Evolutionary conservation across 1,140 invertebrate genomes (phyloP), one percentile per base, ranked within the genome.

Genomic region (Conus ventricosus): DNA sequence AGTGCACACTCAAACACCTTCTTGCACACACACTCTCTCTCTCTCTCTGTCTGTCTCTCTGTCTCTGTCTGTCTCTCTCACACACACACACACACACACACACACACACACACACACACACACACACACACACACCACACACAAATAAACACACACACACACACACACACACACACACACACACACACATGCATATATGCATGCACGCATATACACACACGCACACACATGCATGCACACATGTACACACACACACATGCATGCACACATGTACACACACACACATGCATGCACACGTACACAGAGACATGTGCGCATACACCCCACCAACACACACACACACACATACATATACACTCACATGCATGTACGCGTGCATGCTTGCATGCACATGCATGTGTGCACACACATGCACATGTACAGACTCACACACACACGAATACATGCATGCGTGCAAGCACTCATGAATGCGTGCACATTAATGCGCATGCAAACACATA

Each of bases 401-500:
- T n/a, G 51, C 27, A 80, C 78, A 39, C 78, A 80, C 78, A 80
- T 8, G 23, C n/a, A 80, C 27, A 39, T 25, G 1, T n/a, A 39
- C 78, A 80, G 11, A 80, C 27, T 17, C 5, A 80, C 78, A 80
- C 78, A 80, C n/a, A 80, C 78, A 80, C 5, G 23, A 5, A 27
- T 6, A 10, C 7, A 71, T n/a, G 23, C 4, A 63, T n/a, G 23
- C 67, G 0, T 4, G 4, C 67, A 5, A 7, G 23, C 20, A 71
- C 67, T n/a, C 15, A 11, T 0, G 57, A 60, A 71, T 13, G 23
- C 67, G 10, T 23, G 20, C 67, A 53, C 80, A n/a, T 15, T 2
- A 53, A 85, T 54, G 60, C 83, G 60, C 83, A 63, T 54, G 60
- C 83, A 85, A 53, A 85, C 83, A 55, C 83, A 85, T 15, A 85